Percentiles rank a stretch among this genome's conserved stretches.
phyloP scores from a whole-genome alignment of 1,140 invertebrate genomes.

The Cydia amplana region DNA sequence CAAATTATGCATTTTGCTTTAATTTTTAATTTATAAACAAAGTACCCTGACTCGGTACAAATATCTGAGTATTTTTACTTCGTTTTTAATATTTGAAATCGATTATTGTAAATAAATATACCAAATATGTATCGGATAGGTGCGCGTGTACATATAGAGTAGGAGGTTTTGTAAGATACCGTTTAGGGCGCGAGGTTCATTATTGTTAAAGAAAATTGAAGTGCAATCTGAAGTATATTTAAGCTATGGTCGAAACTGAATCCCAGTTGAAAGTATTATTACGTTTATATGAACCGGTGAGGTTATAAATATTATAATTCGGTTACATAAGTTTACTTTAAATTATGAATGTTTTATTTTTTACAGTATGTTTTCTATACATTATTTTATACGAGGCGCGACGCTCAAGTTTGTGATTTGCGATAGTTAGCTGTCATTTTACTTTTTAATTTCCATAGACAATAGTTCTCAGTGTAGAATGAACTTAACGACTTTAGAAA shows the following conservation, averaged over 20 bases:
- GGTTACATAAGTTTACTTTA: constrained; percentile 73
- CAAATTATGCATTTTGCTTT: constrained; percentile 76
- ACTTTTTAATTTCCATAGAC: constrained; percentile 43
- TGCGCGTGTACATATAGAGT: constrained; percentile 38
- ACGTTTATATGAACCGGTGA: constrained; percentile 75
- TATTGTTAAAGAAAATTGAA: constrained; percentile 72
- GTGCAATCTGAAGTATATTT: constrained; percentile 77
- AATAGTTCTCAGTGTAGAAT: constrained; percentile 30
- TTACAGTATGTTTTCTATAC: constrained; percentile 68
- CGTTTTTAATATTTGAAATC: constrained; percentile 58
- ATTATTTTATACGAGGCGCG: constrained; percentile 53
- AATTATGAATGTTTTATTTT: constrained; percentile 76
- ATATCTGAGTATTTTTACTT: constrained; percentile 70
- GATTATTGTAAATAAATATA: constrained; percentile 75
- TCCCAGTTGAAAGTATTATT: constrained; percentile 78
- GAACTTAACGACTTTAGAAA: constrained; percentile 47
- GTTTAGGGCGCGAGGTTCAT: constrained; percentile 58
- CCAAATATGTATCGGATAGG: constrained; percentile 70
- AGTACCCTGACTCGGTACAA: constrained; percentile 67
- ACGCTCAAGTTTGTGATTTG: constrained; percentile 56
- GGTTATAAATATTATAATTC: constrained; percentile 77
- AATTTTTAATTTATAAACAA: constrained; percentile 59
- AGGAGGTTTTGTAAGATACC: constrained; percentile 56
- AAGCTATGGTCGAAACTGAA: constrained; percentile 64
- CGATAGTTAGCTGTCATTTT: constrained; percentile 31